phyloP scores from a whole-genome alignment of 2,888 invertebrate species.

The Erpobdella octoculata region DNA sequence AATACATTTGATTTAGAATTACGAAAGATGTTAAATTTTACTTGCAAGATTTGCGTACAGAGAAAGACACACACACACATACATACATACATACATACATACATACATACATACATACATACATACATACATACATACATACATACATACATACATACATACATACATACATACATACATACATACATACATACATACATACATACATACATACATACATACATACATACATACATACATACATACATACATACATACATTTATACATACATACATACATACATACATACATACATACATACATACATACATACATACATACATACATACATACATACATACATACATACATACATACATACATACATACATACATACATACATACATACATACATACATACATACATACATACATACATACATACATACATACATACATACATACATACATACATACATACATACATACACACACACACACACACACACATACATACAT shows the following conservation, averaged over 20 bases:
- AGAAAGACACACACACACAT: too few species aligned
- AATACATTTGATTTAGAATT: too few species aligned
- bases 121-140: slow-evolving; percentile 22
- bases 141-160: slow-evolving; percentile 22
- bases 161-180: slow-evolving; percentile 17
- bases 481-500: too few species aligned
- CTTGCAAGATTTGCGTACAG: too few species aligned
- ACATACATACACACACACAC: too few species aligned
- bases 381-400: slow-evolving; percentile 1
- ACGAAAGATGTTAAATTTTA: too few species aligned
- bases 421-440: slow-evolving; percentile 1
- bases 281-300: slow-evolving; percentile 1
- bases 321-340: slow-evolving; percentile 1
- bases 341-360: slow-evolving; percentile 1
- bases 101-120: slow-evolving; percentile 18
- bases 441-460: too few species aligned
- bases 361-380: slow-evolving; percentile 1
- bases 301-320: slow-evolving; percentile 1
- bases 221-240: slow-evolving; percentile 1
- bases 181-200: background rate
- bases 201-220: slow-evolving; percentile 1
- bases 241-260: too few species aligned
- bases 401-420: slow-evolving; percentile 1
- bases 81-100: slow-evolving; percentile 18
- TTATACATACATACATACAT: slow-evolving; percentile 1